Evolutionary conservation across 30 jellyfish, hydroid and myxozoan genomes (phyloP).

Genomic region (Turritopsis dohrnii): DNA sequence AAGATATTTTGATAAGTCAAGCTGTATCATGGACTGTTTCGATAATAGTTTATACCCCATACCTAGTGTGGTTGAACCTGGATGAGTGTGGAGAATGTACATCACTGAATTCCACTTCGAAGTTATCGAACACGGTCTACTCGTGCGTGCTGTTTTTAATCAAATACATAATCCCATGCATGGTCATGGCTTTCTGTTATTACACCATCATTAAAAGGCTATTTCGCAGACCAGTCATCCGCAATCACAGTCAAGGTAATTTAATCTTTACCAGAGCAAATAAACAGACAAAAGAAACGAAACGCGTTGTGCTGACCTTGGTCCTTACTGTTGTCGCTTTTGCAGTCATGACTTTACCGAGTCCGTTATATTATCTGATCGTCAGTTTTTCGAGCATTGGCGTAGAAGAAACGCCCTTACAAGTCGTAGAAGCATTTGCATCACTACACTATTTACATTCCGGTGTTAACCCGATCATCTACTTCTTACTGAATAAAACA

Average conservation of each 20-base stretch:
- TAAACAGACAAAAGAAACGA: not conserved
- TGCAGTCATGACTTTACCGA: not conserved
- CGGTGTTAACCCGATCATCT: slow-evolving; percentile 4
- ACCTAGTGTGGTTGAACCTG: not conserved
- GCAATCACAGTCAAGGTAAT: not conserved
- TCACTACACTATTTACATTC: not conserved
- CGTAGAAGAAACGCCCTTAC: not conserved
- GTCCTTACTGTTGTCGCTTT: not conserved
- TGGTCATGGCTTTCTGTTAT: not conserved
- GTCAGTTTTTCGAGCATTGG: not conserved
- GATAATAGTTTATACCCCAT: not conserved
- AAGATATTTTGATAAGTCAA: not conserved
- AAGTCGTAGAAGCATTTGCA: not conserved
- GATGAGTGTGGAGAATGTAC: slow-evolving; percentile 1
- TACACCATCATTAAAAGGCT: not conserved
- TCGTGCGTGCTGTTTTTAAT: not conserved
- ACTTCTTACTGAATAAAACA: not conserved
- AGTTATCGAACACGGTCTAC: not conserved
- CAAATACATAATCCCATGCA: not conserved
- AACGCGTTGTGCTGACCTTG: slow-evolving; percentile 3
- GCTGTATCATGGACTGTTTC: not conserved
- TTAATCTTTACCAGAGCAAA: not conserved
- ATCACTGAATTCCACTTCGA: not conserved
- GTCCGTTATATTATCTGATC: not conserved
- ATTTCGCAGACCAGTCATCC: slow-evolving; percentile 10